Percentiles rank a stretch among this genome's conserved stretches.
Conservation (phyloP, 2,113 vertebrate species). For the Labrus mixtus region DNA sequence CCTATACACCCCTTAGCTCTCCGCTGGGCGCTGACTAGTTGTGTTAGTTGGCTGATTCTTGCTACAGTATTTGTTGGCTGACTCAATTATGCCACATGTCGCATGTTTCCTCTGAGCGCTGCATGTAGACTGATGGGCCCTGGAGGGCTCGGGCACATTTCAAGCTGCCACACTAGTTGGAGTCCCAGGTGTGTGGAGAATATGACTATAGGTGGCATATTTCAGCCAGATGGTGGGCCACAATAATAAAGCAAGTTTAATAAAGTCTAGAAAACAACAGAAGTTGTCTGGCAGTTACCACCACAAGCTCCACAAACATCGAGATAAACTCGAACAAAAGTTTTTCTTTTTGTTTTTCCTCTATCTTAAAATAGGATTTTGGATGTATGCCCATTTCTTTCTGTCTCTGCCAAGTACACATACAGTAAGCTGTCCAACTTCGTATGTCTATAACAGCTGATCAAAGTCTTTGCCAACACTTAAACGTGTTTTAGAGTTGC, state of each 20-base stretch:
- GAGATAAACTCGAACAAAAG: conserved; percentile 4
- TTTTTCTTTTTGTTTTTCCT: conserved; percentile 22
- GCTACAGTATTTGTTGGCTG: conserved; percentile 52
- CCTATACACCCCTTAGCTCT: conserved; percentile 42
- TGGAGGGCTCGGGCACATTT: conserved; percentile 60
- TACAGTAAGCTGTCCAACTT: conserved; percentile 56
- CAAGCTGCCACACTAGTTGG: conserved; percentile 50
- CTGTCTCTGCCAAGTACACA: conserved; percentile 56
- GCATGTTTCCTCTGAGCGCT: conserved; percentile 61
- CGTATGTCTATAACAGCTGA: conserved; percentile 67
- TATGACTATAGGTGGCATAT: conserved; percentile 54
- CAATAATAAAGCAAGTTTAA: conserved; percentile 39
- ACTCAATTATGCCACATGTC: conserved; percentile 75
- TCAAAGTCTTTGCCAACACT: conserved; percentile 60
- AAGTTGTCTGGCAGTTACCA: conserved; percentile 7
- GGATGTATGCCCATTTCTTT: neutral
- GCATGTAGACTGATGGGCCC: conserved; percentile 68
- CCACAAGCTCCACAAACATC: neutral
- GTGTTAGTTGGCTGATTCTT: conserved; percentile 52
- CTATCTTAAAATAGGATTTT: conserved; percentile 12
- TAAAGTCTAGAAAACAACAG: conserved; percentile 41
- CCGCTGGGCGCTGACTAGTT: conserved; percentile 48
- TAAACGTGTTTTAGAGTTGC: conserved; percentile 72
- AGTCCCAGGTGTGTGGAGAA: conserved; percentile 58
- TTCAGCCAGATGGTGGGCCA: conserved; percentile 58